Evolutionary conservation across 2,113 vertebrate genomes (phyloP).

Genomic region (Centropus unirufus): DNA sequence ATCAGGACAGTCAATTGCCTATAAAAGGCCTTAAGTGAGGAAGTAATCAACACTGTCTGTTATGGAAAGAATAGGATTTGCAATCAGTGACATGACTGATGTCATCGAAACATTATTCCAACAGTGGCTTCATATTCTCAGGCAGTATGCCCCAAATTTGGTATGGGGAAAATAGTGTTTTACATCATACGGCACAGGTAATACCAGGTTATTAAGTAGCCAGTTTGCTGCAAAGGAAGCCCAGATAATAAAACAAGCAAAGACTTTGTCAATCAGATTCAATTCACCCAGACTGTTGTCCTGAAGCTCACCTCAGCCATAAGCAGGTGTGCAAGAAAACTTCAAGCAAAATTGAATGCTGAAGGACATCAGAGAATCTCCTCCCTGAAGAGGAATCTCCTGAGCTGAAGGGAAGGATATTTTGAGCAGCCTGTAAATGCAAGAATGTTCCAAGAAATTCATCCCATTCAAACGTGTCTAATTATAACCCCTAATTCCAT

Average conservation of each 20-base stretch:
- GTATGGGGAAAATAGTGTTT: neutral
- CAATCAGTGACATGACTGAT: constrained; percentile 30
- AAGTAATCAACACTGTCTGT: constrained; percentile 50
- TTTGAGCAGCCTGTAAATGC: constrained; percentile 4
- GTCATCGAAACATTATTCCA: neutral
- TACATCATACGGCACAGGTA: neutral
- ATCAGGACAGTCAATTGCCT: constrained; percentile 44
- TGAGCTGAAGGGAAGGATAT: neutral
- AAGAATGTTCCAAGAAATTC: neutral
- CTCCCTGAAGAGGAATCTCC: neutral
- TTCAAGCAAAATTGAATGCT: neutral
- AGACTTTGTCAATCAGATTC: neutral
- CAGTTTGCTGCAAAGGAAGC: neutral
- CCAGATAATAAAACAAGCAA: neutral
- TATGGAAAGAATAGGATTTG: constrained; percentile 17
- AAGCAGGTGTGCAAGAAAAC: neutral
- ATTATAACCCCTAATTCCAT: constrained; percentile 5
- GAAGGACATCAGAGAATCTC: neutral
- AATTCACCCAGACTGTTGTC: neutral
- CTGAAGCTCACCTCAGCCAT: neutral
- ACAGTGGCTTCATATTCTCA: neutral
- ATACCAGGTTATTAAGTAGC: neutral
- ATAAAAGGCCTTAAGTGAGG: constrained; percentile 57
- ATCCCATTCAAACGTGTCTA: neutral
- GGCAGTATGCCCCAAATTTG: neutral